Base-by-base conservation (phyloP, 1,140 invertebrate genomes). In the Probaryconus sp. region DNA sequence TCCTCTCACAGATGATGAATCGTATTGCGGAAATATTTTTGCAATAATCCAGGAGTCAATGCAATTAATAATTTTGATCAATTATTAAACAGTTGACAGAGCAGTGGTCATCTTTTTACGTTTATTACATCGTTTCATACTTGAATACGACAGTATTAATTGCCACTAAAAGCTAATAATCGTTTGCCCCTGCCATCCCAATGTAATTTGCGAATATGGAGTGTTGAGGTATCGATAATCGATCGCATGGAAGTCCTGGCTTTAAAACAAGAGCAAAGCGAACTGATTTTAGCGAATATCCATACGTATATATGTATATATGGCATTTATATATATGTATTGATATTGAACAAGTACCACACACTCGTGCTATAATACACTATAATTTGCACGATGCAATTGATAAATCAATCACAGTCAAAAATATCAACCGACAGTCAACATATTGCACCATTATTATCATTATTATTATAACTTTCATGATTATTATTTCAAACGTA, bases 121-220 rank as follows among this genome's bases (percentile, higher is more conserved):
- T 55, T 67, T 40, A 65, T 61, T 53, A 43, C 42, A 50, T 35
- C 21, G 42, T 55, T 64, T 65, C 65, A 67, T 68, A 51, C 63
- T 18, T 6, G 42, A 40, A 63, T 26, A 50, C 37, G 73, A 76
- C 42, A 71, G 45, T 71, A 71, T 76, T 71, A 71, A 76, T 71
- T 71, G 73, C 73, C 74, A 72, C 74, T 76, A 76, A 76, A 76
- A 76, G 63, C 74, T 76, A 76, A 76, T 76, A 76, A 71, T 76
- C 63, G 74, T 68, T 72, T 31, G 74, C 40, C 61, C 37, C 16
- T 55, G 73, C 51, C 65, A 76, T 56, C 50, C 67, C 42, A 68
- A 76, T 76, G 74, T 76, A 71, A 76, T 76, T 71, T 67, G 55
- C 53, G 65, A 71, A 71, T 71, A 76, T 71, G 51, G 38, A 76